Conservation (phyloP, 2,797 vertebrate species). For the Enteromius mattozi region DNA sequence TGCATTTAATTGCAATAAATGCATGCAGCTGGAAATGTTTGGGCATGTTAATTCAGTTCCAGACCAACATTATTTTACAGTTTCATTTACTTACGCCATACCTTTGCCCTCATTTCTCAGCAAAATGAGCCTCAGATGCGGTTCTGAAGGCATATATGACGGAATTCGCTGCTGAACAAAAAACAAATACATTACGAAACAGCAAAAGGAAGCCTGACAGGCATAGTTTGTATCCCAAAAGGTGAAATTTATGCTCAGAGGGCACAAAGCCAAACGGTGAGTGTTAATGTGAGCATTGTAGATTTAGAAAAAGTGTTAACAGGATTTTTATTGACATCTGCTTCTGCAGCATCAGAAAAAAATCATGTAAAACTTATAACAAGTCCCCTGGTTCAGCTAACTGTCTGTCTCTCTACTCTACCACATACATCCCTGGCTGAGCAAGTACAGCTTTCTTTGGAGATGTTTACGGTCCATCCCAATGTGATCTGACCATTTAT, state of each 20-base stretch:
- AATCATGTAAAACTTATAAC: slow-evolving; percentile 1
- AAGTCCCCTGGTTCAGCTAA: slow-evolving; percentile 5
- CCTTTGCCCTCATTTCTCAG: slow-evolving; percentile 21
- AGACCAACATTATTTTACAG: slow-evolving; percentile 51
- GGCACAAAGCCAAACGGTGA: slow-evolving; percentile 47
- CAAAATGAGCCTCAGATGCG: not conserved
- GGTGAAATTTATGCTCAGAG: slow-evolving; percentile 34
- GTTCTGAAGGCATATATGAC: not conserved
- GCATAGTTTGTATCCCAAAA: not conserved
- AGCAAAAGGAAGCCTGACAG: not conserved
- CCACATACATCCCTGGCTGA: not conserved
- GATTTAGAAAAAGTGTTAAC: slow-evolving; percentile 27
- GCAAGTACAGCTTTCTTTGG: not conserved
- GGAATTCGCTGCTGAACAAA: not conserved
- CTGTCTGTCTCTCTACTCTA: not conserved
- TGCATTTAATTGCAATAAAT: slow-evolving; percentile 66
- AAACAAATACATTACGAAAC: not conserved
- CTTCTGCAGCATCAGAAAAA: slow-evolving; percentile 28
- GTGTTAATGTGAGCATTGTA: slow-evolving; percentile 54
- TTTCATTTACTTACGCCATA: slow-evolving; percentile 20
- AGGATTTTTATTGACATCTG: slow-evolving; percentile 11
- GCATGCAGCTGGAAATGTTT: slow-evolving; percentile 60
- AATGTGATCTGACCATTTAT: not conserved
- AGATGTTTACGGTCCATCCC: not conserved
- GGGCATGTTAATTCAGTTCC: slow-evolving; percentile 42